Conservation (phyloP, 2,888 invertebrate genomes). For the Neelides folsomi region DNA sequence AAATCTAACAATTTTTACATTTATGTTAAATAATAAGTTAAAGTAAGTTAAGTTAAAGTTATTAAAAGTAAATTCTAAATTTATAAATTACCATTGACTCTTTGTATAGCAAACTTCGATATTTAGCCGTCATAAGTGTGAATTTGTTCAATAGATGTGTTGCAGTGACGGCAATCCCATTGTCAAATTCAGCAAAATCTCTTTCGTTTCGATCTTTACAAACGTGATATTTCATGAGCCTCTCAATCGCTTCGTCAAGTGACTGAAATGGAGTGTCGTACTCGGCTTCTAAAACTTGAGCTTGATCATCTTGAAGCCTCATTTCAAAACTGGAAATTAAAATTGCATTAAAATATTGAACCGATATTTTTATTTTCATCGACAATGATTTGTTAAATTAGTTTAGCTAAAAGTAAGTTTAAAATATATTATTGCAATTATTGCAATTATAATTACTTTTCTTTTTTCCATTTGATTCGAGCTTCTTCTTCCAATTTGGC, state of each 20-base stretch:
- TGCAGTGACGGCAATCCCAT: constrained; percentile 30
- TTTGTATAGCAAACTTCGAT: constrained; percentile 27
- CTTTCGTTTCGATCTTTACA: constrained; percentile 27
- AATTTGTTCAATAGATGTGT: constrained; percentile 28
- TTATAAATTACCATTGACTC: constrained; percentile 29
- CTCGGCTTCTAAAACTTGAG: constrained; percentile 29
- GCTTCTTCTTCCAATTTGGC: constrained; percentile 30
- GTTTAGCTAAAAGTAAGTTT: no score
- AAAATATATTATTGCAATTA: no score
- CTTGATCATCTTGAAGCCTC: constrained; percentile 29
- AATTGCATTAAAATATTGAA: no score
- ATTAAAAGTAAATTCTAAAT: not conserved
- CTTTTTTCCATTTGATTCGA: constrained; percentile 29
- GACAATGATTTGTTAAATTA: no score
- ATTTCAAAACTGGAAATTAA: constrained; percentile 26
- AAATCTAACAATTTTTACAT: not conserved
- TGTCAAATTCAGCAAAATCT: constrained; percentile 32
- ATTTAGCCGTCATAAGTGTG: constrained; percentile 30
- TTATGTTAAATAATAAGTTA: not conserved
- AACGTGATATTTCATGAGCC: constrained; percentile 31
- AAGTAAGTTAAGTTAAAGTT: not conserved
- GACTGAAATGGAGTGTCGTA: constrained; percentile 28
- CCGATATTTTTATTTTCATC: no score
- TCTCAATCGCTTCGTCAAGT: constrained; percentile 27
- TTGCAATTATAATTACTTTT: no score